These are phyloP conservation scores for Sarcophaga caerulescens DNA, from an alignment of 2,888 invertebrate species.

Conservation along the genomic window DNA sequence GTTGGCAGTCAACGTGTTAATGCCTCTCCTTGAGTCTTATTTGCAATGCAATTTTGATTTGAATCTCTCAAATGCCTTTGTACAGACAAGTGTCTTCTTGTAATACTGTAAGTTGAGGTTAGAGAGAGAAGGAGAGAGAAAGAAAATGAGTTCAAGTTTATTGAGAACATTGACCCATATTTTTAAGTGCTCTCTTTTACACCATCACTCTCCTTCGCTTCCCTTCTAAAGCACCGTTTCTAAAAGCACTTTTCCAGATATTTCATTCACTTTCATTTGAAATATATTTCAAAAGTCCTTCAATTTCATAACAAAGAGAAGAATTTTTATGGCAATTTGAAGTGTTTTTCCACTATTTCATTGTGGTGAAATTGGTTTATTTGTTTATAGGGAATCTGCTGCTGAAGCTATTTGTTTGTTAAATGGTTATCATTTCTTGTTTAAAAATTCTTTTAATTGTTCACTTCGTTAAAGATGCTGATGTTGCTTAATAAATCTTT, in stretches of 20 bases:
- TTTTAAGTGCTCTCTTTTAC: background rate
- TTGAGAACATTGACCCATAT: slow-evolving; percentile 57
- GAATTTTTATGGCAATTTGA: slow-evolving; percentile 22
- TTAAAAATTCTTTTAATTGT: slow-evolving; percentile 4
- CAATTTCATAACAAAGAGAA: slow-evolving; percentile 8
- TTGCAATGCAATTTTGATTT: background rate
- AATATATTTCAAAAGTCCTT: background rate
- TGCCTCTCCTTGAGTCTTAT: background rate
- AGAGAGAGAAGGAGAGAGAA: background rate
- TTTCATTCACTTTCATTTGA: slow-evolving; percentile 41
- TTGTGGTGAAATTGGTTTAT: slow-evolving; percentile 34
- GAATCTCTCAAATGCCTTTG: background rate
- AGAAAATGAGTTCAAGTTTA: slow-evolving; percentile 59
- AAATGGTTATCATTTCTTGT: background rate
- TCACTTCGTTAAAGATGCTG: slow-evolving; percentile 12
- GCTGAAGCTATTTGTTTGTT: background rate
- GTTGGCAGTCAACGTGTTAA: no score
- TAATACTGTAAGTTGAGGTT: background rate
- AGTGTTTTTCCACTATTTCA: slow-evolving; percentile 30
- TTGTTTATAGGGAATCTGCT: background rate
- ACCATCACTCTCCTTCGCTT: background rate
- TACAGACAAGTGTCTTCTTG: background rate
- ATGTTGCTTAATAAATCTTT: background rate
- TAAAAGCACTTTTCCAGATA: background rate
- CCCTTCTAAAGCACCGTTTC: background rate